Percentiles rank a stretch among this genome's conserved stretches.
phyloP scores from a whole-genome alignment of 1,140 invertebrate species.

The Polyergus mexicanus region DNA sequence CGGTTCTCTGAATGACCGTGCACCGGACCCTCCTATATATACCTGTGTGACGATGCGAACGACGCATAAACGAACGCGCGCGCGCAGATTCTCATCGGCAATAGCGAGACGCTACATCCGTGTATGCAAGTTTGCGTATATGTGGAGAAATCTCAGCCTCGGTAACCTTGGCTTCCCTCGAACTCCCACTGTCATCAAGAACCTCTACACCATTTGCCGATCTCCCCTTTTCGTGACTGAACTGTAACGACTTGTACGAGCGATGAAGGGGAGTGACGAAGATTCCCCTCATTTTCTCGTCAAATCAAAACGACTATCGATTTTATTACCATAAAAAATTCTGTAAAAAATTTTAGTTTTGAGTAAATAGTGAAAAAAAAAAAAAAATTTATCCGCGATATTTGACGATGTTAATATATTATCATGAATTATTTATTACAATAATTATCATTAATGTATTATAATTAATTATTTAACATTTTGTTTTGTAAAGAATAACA shows the following conservation, averaged over 20 bases:
- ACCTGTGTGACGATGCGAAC: background rate
- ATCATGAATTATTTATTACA: too few species aligned
- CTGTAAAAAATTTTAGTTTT: background rate
- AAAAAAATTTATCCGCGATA: background rate
- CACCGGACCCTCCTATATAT: slow-evolving; percentile 20
- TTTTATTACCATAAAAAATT: background rate
- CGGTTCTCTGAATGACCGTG: slow-evolving; percentile 78
- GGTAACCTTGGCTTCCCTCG: slow-evolving; percentile 68
- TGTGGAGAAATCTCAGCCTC: slow-evolving; percentile 54
- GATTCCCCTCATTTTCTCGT: background rate
- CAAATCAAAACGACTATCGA: background rate
- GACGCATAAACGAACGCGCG: slow-evolving; percentile 1
- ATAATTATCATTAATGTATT: too few species aligned
- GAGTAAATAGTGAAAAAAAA: background rate
- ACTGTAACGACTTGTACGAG: slow-evolving; percentile 46
- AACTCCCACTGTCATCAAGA: slow-evolving; percentile 40
- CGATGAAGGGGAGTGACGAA: background rate
- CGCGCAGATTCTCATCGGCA: slow-evolving; percentile 41
- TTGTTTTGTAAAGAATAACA: background rate
- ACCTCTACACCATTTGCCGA: slow-evolving; percentile 36
- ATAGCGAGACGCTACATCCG: slow-evolving; percentile 32
- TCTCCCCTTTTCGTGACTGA: slow-evolving; percentile 51
- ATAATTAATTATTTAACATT: background rate
- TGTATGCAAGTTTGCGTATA: slow-evolving; percentile 47
- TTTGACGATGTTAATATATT: background rate